These are phyloP conservation scores for Pygocentrus nattereri DNA, from an alignment of 2,797 vertebrate genomes.

Conservation along the genomic window DNA sequence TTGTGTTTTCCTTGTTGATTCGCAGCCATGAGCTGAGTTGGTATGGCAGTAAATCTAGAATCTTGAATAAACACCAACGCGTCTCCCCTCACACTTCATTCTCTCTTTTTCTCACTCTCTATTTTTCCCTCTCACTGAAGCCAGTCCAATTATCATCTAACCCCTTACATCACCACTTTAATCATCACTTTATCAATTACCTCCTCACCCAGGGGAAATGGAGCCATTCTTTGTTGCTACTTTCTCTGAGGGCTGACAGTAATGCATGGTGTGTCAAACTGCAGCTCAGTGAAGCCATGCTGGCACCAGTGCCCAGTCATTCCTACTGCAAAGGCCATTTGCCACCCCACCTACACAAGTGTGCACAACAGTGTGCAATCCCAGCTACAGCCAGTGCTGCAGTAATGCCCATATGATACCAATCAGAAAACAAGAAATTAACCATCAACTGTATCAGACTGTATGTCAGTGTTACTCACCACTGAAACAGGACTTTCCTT, in stretches of 20 bases:
- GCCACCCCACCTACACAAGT: slow-evolving; percentile 24
- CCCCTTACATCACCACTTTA: slow-evolving; percentile 36
- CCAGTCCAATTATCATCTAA: slow-evolving; percentile 23
- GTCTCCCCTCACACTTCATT: not conserved
- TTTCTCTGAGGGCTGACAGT: slow-evolving; percentile 53
- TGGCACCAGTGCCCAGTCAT: slow-evolving; percentile 41
- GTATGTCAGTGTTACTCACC: slow-evolving; percentile 72
- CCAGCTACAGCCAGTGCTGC: slow-evolving; percentile 4
- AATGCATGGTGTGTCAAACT: slow-evolving; percentile 46
- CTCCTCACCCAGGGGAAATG: slow-evolving; percentile 34
- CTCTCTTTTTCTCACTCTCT: not conserved
- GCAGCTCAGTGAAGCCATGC: slow-evolving; percentile 50
- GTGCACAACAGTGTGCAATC: slow-evolving; percentile 1
- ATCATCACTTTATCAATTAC: slow-evolving; percentile 44
- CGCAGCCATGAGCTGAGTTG: not conserved
- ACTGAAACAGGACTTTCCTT: slow-evolving; percentile 87
- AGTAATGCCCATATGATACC: not conserved
- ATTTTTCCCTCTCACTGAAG: not conserved
- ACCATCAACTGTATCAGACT: not conserved
- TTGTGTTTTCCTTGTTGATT: not conserved
- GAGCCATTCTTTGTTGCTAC: slow-evolving; percentile 56
- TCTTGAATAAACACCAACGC: not conserved
- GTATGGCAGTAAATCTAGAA: not conserved
- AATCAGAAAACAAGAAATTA: not conserved
- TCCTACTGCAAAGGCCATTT: slow-evolving; percentile 45